Evolutionary conservation across 2,797 vertebrate species (phyloP), one percentile per base, ranked within the genome.

Genomic region (Chrysocyon brachyurus): DNA sequence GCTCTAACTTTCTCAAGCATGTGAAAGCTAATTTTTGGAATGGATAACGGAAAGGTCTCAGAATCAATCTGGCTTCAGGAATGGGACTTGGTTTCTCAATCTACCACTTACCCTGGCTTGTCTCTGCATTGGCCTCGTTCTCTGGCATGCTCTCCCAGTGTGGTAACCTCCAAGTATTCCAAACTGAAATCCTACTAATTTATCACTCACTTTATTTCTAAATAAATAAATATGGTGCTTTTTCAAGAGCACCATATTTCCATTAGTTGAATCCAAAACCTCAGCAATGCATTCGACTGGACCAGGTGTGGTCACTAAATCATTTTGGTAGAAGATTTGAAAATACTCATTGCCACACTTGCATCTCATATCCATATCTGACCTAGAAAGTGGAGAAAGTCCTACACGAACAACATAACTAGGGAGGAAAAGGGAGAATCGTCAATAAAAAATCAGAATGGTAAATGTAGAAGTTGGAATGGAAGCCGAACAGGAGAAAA

Each of bases 381-480:
- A 95, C 36, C 46, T 91, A 64, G 5, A 26, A 93, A 93, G 61
- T 89, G 10, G 26, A 95, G 66, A 5, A 66, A 78, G 26, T 52
- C 31, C 31, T 66, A 83, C 8, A 70, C 40, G 89, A 85, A 68
- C 12, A 89, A 40, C 19, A 68, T 95, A 63, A 56, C 66, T 49
- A 56, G 73, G 64, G 31, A 64, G 36, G 22, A 87, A 8, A 61
- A 79, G 12, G 15, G 19, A 83, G 8, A 90, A 72, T 91, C 7
- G 24, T 57, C 54, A 96, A 40, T 31, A 11, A 94, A 90, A 95
- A 90, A 87, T 59, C 16, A 77, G 56, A 14, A 84, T 87, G 24
- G 19, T 96, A 52, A 94, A 92, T 88, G 66, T 85, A 57, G 28
- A 96, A 94, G 36, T 68, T 4, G 56, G 46, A 90, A 90, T 86